Base-by-base conservation (phyloP, 37 sponge, comb jelly and placozoan genomes). In the Theonella swinhoei region DNA sequence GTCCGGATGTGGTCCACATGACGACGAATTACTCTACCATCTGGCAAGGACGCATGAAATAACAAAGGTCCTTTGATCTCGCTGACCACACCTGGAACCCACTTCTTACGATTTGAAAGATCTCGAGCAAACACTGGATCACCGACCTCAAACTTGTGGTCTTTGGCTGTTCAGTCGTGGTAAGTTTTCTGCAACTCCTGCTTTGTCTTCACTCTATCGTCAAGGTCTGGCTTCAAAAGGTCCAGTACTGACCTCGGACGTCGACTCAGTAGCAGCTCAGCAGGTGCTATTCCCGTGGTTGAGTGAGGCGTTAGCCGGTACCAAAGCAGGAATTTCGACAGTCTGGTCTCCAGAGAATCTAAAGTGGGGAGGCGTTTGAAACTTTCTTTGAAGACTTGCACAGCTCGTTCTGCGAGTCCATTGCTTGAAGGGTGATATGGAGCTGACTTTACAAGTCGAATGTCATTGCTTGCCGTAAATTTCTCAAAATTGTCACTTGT, bases 341-440 rank as follows among this genome's bases (percentile, higher is more conserved):
- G 41, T 20, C 29, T 61, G 79, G 60, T 63, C 31, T 63, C 42
- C 26, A 62, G 39, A n/a, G n/a, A n/a, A 61, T 23, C 30, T 37
- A 64, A 64, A 19, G 23, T 17, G 35, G 61, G 20, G 2, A 5
- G 9, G 7, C 30, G 39, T 38, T 73, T 40, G 41, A 73, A 42
- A 3, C 28, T 26, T 74, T n/a, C 59, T 59, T 74, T 74, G 29
- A 74, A 74, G 31, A 59, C 43, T 26, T 74, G 75, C 3, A 74
- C 75, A 14, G 75, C 79, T n/a, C 79, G 61, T 31, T 78, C 67
- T 62, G 79, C 79, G 23, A 62, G 79, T n/a, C 60, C 54, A 62
- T 38, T 66, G 59, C n/a, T n/a, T n/a, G n/a, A n/a, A n/a, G n/a
- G n/a, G n/a, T n/a, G n/a, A n/a, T n/a, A n/a, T n/a, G n/a, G n/a